phyloP scores from a whole-genome alignment of 2,797 vertebrate genomes.

The Mormyrus hasselquistii region DNA sequence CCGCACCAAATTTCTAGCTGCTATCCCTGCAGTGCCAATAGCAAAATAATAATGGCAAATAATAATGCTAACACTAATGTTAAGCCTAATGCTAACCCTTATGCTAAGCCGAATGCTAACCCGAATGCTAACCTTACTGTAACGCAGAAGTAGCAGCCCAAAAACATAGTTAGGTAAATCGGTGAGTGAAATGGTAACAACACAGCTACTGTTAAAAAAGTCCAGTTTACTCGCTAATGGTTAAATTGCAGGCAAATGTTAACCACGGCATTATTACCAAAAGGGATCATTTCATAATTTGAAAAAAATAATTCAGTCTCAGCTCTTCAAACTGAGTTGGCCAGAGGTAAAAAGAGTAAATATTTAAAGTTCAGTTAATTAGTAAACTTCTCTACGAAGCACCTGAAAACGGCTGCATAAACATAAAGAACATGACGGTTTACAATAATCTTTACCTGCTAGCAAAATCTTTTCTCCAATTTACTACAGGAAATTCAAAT shows the following conservation, averaged over 20 bases:
- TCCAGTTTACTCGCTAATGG: not conserved
- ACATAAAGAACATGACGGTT: not conserved
- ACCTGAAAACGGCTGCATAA: not conserved
- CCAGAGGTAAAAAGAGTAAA: conserved; percentile 31
- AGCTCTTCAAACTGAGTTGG: not conserved
- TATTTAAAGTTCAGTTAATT: conserved; percentile 53
- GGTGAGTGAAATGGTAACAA: not conserved
- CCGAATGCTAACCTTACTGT: not conserved
- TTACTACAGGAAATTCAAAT: not conserved
- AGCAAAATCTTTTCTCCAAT: not conserved
- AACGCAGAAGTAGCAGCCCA: not conserved
- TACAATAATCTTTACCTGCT: not conserved
- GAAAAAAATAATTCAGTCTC: conserved; percentile 13
- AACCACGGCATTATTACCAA: not conserved
- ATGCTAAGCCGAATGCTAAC: no score
- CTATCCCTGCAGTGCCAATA: not conserved
- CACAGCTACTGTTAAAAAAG: not conserved
- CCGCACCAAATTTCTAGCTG: not conserved
- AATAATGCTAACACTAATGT: no score
- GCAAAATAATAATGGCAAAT: not conserved
- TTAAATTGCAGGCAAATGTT: not conserved
- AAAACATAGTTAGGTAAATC: not conserved
- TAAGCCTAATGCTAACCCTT: not conserved
- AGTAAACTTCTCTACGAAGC: conserved; percentile 30
- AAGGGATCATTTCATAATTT: not conserved